Evolutionary conservation across 1,140 invertebrate species (phyloP), one percentile per base, ranked within the genome.

Genomic region (Acromyrmex charruanus): DNA sequence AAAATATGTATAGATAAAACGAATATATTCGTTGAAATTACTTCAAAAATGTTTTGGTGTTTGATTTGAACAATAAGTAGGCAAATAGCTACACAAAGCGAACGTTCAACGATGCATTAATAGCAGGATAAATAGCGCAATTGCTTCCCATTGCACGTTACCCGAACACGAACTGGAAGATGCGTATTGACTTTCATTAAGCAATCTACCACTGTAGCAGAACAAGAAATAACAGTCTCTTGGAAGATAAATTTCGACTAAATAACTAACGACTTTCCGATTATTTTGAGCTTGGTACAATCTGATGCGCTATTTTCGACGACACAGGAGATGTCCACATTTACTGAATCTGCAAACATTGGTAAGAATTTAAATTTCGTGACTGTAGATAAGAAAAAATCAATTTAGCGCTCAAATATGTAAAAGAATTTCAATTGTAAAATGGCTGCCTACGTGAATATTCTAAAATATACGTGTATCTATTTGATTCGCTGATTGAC

Each of bases 121-220:
- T 59, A 63, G 71, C 71, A 59, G 12, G 14, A 39, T n/a, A 49
- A 85, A 87, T 74, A 65, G 68, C 44, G 35, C 85, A 87, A 84
- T 74, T 87, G 66, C 68, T 66, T 9, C 3, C 35, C 49, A 51
- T 51, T 51, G 14, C 49, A 25, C 6, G 35, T 77, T 77, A 25
- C 14, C 1, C n/a, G 72, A 58, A 35, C 14, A 14, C 12, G 59
- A 77, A 77, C 31, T 77, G 7, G n/a, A 77, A 59, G 72, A 39
- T 7, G 14, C 31, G 53, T 44, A 77, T 59, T 59, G 53, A 59
- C 72, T 77, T 59, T 3, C 31, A 77, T 58, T 21, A 58, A 75
- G 31, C 35, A 44, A 59, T 59, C 55, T 59, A 77, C 6, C 53
- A 21, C 0, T 53, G n/a, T 44, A 1, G 0, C 16, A 18, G 1